Evolutionary conservation across 2,113 vertebrate genomes (phyloP), one percentile per base, ranked within the genome.

Genomic region (Nycticorax nycticorax): DNA sequence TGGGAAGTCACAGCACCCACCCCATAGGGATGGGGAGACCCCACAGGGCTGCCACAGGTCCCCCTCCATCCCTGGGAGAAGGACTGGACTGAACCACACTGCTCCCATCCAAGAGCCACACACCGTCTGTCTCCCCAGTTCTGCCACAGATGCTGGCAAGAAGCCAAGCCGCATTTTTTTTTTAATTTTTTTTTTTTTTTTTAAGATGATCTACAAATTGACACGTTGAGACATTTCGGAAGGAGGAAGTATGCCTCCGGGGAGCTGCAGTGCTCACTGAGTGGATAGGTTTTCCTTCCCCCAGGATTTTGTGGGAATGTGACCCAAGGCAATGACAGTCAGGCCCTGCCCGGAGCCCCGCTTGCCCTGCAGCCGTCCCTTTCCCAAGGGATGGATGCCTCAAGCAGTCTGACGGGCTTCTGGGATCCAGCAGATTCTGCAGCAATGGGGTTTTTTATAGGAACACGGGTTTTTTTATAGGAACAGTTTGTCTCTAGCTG

Each of bases 201-300:
- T 93, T 89, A 2, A 52, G 66, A 39, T 15, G 23, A 64, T 88
- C 92, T 95, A 94, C 88, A 96, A 93, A 95, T 96, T 43, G 41
- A 93, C 88, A 64, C 88, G 41, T 17, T 43, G 88, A 95, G 88
- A 71, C 86, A 83, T 84, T 86, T 85, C 8, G 8, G 75, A 80
- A 92, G 78, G 83, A 86, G 83, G 82, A 86, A 91, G 52, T 17
- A 8, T 56, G 85, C 35, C 92, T 66, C 64, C 1, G 2, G 79
- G 69, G 87, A 84, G 64, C 43, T 41, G 79, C 53, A 30, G 81
- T 2, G 60, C 55, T 62, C 48, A 30, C 28, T 2, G 6, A 75
- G 33, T 3, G 3, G 56, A 53, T 53, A 41, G 33, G n/a, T 81
- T 89, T 73, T 74, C 76, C 76, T 80, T 47, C 41, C 79, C 35